Percentiles rank a stretch among this genome's conserved stretches.
These are phyloP conservation scores for Calameuta idolon DNA, from an alignment of 2,888 invertebrate species.

Conservation along the genomic window DNA sequence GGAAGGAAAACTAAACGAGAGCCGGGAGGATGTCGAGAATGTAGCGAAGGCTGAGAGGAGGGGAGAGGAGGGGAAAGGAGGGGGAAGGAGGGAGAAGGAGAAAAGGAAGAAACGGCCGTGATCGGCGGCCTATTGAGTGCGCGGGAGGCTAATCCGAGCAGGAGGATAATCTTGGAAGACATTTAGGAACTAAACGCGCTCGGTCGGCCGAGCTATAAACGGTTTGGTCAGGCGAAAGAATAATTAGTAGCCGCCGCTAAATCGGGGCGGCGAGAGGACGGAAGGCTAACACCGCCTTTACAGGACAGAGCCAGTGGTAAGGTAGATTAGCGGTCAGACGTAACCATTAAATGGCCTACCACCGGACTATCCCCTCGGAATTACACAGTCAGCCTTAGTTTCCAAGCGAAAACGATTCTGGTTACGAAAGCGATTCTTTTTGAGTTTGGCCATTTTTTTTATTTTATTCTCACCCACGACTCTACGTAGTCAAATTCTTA, in stretches of 20 bases:
- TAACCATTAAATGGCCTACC: constrained; percentile 52
- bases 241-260: constrained; percentile 53
- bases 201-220: constrained; percentile 29
- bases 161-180: constrained; percentile 6
- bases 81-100: too few relatives aligned
- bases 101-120: too few relatives aligned
- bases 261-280: constrained; percentile 29
- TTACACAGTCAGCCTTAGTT: background rate
- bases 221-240: constrained; percentile 51
- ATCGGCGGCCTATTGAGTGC: too few relatives aligned
- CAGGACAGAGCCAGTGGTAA: constrained; percentile 50
- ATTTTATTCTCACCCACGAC: background rate
- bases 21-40: background rate
- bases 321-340: constrained; percentile 57
- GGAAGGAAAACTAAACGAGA: background rate
- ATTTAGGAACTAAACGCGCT: constrained; percentile 11
- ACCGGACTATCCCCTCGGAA: background rate
- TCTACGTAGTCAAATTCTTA: background rate
- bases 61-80: too few relatives aligned
- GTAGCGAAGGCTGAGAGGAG: background rate
- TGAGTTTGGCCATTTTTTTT: background rate
- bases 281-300: constrained; percentile 50
- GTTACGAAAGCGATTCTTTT: too few relatives aligned
- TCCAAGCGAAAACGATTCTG: background rate
- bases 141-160: background rate